These are phyloP conservation scores for Sericinus montela DNA, from an alignment of 2,888 invertebrate species.

Conservation along the genomic window DNA sequence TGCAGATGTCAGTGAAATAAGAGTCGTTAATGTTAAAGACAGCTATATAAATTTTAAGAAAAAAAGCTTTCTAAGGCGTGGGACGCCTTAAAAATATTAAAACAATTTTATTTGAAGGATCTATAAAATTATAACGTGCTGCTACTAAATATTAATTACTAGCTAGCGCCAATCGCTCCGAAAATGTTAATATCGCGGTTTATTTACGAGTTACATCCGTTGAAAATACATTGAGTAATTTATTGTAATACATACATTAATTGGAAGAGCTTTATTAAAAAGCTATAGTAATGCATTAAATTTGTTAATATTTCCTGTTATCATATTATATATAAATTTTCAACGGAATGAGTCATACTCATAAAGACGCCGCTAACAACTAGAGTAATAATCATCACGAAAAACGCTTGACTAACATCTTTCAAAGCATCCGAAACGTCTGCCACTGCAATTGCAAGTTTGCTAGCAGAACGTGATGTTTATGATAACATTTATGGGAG, in stretches of 20 bases:
- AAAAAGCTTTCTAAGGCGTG: conserved; percentile 21
- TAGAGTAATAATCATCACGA: too few relatives aligned
- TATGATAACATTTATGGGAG: too few relatives aligned
- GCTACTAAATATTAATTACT: conserved; percentile 9
- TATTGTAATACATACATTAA: conserved; percentile 17
- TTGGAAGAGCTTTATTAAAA: neutral
- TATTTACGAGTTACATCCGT: conserved; percentile 16
- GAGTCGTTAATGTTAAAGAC: conserved; percentile 27
- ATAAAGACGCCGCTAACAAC: too few relatives aligned
- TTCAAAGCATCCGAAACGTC: too few relatives aligned
- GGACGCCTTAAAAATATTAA: conserved; percentile 16
- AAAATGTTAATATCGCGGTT: conserved; percentile 5
- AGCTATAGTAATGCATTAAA: too few relatives aligned
- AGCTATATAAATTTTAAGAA: conserved; percentile 5
- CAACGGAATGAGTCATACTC: too few relatives aligned
- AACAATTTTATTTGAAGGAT: conserved; percentile 2
- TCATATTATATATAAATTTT: too few relatives aligned
- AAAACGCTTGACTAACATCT: too few relatives aligned
- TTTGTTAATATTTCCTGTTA: too few relatives aligned
- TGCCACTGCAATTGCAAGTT: too few relatives aligned
- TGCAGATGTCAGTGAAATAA: conserved; percentile 30
- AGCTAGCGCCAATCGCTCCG: conserved; percentile 3
- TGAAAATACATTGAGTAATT: conserved; percentile 26
- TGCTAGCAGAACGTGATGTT: too few relatives aligned
- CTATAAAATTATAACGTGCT: conserved; percentile 10